These are phyloP conservation scores for Eupeodes corollae DNA, from an alignment of 1,140 invertebrate genomes.

Conservation along the genomic window DNA sequence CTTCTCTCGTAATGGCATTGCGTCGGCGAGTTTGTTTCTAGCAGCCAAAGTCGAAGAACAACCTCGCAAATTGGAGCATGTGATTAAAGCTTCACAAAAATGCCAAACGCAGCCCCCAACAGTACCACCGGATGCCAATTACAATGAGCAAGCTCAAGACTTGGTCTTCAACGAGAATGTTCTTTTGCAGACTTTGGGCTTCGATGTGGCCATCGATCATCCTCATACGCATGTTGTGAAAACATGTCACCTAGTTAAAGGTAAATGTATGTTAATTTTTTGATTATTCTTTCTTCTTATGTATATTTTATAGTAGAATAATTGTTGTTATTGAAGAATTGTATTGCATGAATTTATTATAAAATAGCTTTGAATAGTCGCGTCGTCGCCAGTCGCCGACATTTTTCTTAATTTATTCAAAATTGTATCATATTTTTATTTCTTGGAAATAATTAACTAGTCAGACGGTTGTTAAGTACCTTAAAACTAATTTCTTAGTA, in stretches of 20 bases:
- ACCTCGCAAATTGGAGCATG: conserved; percentile 89
- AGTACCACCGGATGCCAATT: conserved; percentile 39
- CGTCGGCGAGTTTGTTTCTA: conserved; percentile 79
- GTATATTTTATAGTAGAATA: too few species aligned
- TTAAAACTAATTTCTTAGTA: too few species aligned
- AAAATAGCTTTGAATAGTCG: too few species aligned
- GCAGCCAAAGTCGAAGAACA: conserved; percentile 97
- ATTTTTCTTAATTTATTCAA: too few species aligned
- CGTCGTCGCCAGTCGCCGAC: too few species aligned
- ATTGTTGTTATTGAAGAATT: too few species aligned
- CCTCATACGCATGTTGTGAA: conserved; percentile 93
- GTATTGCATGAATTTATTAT: too few species aligned
- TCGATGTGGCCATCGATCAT: conserved; percentile 94
- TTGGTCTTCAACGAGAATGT: conserved; percentile 93
- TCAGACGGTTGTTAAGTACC: too few species aligned
- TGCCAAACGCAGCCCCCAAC: conserved; percentile 57
- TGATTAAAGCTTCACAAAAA: conserved; percentile 80
- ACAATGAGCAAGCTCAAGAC: conserved; percentile 68
- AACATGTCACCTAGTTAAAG: conserved; percentile 88
- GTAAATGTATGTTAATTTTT: conserved; percentile 37
- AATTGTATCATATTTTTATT: too few species aligned
- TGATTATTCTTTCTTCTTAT: too few species aligned
- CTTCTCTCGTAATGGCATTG: conserved; percentile 72
- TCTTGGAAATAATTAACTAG: too few species aligned
- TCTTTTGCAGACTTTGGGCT: conserved; percentile 88